phyloP scores from a whole-genome alignment of 2,888 invertebrate species.

The Arge pagana region DNA sequence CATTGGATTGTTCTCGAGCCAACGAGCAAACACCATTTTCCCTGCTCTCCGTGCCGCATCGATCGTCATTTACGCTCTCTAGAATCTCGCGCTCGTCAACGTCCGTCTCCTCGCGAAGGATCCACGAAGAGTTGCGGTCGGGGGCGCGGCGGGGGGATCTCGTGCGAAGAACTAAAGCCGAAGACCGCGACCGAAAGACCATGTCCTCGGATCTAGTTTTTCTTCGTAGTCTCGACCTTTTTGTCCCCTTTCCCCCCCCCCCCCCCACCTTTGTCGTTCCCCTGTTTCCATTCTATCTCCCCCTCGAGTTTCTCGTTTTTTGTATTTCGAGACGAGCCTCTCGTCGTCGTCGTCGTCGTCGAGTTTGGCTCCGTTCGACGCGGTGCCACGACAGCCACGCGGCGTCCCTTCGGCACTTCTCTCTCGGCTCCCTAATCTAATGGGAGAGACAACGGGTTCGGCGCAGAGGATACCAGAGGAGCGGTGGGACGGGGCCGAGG shows the following conservation, averaged over 20 bases:
- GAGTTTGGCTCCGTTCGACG: slow-evolving; percentile 33
- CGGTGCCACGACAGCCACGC: too few relatives aligned
- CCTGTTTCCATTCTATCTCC: slow-evolving; percentile 19
- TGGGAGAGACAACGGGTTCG: slow-evolving; percentile 42
- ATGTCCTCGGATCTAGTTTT: slow-evolving; percentile 42
- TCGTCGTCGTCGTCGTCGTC: slow-evolving; percentile 17
- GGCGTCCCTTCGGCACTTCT: too few relatives aligned
- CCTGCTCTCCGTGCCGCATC: neutral
- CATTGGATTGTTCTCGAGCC: too few relatives aligned
- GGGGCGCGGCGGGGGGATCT: neutral
- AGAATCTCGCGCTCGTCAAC: too few relatives aligned
- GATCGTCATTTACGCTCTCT: too few relatives aligned
- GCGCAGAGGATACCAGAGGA: too few relatives aligned
- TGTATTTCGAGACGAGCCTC: slow-evolving; percentile 21
- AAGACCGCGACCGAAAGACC: slow-evolving; percentile 52
- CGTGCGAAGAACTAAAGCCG: slow-evolving; percentile 26
- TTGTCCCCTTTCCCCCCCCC: slow-evolving; percentile 16
- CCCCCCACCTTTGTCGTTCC: neutral
- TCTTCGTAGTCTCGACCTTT: slow-evolving; percentile 21
- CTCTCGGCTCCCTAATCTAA: slow-evolving; percentile 45
- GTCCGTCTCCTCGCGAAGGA: too few relatives aligned
- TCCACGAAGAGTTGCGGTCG: too few relatives aligned
- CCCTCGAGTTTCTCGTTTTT: slow-evolving; percentile 26
- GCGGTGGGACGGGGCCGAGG: slow-evolving; percentile 24
- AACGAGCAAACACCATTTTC: neutral